A percentile compares a stretch with the other conserved stretches of the same genome.
Evolutionary conservation across 2,113 vertebrate genomes (phyloP).

Genomic region (Mustela nigripes): DNA sequence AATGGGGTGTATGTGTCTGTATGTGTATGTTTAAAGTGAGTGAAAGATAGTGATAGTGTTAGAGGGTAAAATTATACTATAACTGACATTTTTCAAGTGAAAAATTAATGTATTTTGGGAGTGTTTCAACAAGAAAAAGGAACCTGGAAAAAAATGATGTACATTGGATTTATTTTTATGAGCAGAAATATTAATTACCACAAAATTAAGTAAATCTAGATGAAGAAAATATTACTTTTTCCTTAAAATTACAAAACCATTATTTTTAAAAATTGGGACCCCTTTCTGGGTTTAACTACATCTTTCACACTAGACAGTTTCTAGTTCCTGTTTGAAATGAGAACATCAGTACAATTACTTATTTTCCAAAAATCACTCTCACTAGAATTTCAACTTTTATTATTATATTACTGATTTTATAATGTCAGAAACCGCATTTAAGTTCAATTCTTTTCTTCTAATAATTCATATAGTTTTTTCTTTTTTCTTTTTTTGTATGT

Average conservation of each 20-base stretch:
- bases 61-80: background rate
- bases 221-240: constrained; percentile 9
- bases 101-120: background rate
- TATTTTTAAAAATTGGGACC: background rate
- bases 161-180: background rate
- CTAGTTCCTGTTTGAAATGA: background rate
- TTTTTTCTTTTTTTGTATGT: background rate
- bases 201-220: constrained; percentile 9
- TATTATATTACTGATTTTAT: background rate
- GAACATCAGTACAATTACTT: background rate
- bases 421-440: background rate
- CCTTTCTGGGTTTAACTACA: background rate
- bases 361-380: background rate
- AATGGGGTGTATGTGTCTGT: background rate
- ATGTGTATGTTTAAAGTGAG: background rate
- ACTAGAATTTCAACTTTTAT: background rate
- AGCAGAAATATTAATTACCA: background rate
- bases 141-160: background rate
- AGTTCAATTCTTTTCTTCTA: background rate
- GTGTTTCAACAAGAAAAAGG: background rate
- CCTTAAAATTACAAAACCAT: background rate
- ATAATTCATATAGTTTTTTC: background rate
- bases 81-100: background rate
- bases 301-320: background rate
- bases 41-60: background rate